A percentile compares a stretch with the other conserved stretches of the same genome.
phyloP scores from a whole-genome alignment of 2,888 invertebrate species.

The Cabera pusaria region DNA sequence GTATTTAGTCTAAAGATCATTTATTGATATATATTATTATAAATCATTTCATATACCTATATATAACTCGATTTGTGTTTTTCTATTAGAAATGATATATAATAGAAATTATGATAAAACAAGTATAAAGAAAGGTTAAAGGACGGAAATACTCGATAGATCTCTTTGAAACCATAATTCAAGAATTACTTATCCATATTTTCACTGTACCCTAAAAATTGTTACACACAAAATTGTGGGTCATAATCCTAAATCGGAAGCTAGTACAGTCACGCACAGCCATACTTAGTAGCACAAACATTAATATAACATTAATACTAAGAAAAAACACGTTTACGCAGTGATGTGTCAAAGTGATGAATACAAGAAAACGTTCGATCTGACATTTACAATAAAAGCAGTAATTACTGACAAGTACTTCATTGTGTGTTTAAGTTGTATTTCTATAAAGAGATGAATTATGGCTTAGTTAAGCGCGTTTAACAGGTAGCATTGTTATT shows the following conservation, averaged over 20 bases:
- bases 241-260: slow-evolving; percentile 44
- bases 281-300: slow-evolving; percentile 50
- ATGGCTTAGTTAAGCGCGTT: slow-evolving; percentile 25
- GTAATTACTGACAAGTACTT: slow-evolving; percentile 32
- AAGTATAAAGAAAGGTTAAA: no score
- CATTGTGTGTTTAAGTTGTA: slow-evolving; percentile 29
- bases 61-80: no score
- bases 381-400: slow-evolving; percentile 54
- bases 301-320: slow-evolving; percentile 56
- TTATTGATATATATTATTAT: no score
- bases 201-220: slow-evolving; percentile 11
- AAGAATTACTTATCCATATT: no score
- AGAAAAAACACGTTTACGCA: slow-evolving; percentile 21
- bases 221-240: slow-evolving; percentile 26
- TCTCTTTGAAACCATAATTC: no score
- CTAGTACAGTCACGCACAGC: slow-evolving; percentile 38
- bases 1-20: no score
- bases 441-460: slow-evolving; percentile 29
- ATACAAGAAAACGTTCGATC: slow-evolving; percentile 44
- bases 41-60: no score
- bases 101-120: no score
- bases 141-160: no score
- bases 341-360: slow-evolving; percentile 72
- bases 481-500: slow-evolving; percentile 33
- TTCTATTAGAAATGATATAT: no score